Percentiles rank a stretch among this genome's conserved stretches.
Evolutionary conservation across 2,888 invertebrate genomes (phyloP).

Genomic region (Augochlorella aurata): DNA sequence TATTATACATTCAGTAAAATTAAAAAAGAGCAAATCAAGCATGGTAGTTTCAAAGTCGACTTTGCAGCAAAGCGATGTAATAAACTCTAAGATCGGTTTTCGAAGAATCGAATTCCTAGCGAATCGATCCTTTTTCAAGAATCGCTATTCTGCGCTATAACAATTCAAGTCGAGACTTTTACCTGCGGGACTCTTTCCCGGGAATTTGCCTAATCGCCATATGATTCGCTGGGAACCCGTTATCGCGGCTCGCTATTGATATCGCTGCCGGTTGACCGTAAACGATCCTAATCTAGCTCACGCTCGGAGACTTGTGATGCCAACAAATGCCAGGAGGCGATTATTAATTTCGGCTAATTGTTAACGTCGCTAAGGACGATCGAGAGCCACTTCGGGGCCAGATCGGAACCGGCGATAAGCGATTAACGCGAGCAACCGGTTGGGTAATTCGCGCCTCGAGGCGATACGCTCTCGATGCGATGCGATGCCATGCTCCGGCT

Average conservation of each 20-base stretch:
- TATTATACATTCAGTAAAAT: too few species aligned
- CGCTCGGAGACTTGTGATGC: neutral
- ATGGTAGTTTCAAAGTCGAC: too few species aligned
- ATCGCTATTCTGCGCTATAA: too few species aligned
- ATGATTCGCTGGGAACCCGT: neutral
- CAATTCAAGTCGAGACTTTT: too few species aligned
- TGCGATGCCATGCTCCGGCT: neutral
- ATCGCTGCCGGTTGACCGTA: slow-evolving; percentile 1
- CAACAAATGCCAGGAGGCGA: slow-evolving; percentile 11
- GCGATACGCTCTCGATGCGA: neutral
- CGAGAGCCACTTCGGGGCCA: neutral
- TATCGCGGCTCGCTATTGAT: neutral
- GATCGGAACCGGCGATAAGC: neutral
- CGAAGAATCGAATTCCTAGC: too few species aligned
- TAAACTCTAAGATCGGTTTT: too few species aligned
- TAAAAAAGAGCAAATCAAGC: too few species aligned
- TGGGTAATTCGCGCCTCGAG: neutral
- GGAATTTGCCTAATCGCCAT: neutral
- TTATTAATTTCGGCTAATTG: slow-evolving; percentile 38
- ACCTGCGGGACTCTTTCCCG: too few species aligned
- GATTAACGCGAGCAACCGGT: neutral
- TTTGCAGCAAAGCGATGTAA: too few species aligned
- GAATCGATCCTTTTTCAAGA: too few species aligned
- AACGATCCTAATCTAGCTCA: slow-evolving; percentile 22
- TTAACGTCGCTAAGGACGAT: neutral